Evolutionary conservation across 2,888 invertebrate genomes (phyloP).

Genomic region (Polietes domitor): DNA sequence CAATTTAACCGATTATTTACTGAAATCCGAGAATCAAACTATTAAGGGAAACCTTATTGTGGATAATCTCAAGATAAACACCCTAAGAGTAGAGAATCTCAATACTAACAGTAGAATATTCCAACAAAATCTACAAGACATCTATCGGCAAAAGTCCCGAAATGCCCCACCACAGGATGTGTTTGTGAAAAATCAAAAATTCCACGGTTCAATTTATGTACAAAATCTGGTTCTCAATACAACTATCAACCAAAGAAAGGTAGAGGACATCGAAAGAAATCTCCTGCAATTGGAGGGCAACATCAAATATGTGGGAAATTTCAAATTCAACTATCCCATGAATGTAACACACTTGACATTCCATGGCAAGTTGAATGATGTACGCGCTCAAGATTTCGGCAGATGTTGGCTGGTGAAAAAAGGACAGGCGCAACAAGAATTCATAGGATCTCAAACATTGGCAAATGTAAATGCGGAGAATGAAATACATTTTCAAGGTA

Average conservation of each 20-base stretch:
- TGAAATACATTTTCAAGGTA: constrained; percentile 73
- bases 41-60: constrained; percentile 70
- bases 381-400: constrained; percentile 79
- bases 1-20: constrained; percentile 68
- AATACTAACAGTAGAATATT: constrained; percentile 73
- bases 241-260: constrained; percentile 72
- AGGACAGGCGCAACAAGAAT: constrained; percentile 73
- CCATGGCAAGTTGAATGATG: constrained; percentile 79
- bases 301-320: constrained; percentile 76
- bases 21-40: constrained; percentile 70
- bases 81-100: constrained; percentile 70
- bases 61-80: constrained; percentile 65
- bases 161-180: constrained; percentile 61
- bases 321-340: constrained; percentile 74
- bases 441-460: constrained; percentile 75
- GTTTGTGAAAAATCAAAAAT: constrained; percentile 68
- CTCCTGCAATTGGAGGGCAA: constrained; percentile 74
- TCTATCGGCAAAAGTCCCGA: constrained; percentile 69
- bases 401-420: constrained; percentile 78
- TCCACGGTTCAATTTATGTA: constrained; percentile 75
- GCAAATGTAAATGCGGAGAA: constrained; percentile 67
- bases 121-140: constrained; percentile 66
- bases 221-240: constrained; percentile 78
- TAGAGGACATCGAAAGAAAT: constrained; percentile 73
- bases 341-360: constrained; percentile 80